Evolutionary conservation across 2,113 vertebrate genomes (phyloP), one percentile per base, ranked within the genome.

Genomic region (Trachemys scripta): DNA sequence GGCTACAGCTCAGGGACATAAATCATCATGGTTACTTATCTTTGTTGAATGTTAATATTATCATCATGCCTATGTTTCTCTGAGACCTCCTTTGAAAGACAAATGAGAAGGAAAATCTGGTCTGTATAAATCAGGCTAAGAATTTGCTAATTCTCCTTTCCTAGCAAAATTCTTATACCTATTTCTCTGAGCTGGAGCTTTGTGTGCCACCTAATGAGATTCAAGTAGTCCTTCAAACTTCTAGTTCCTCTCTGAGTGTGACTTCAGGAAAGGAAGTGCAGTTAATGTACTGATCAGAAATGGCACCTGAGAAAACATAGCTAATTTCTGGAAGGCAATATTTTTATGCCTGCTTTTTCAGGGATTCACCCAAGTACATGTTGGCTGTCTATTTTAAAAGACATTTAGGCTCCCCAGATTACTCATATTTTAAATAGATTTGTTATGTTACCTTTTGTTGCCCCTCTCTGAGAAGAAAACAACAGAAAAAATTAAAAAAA

Each of bases 61-160:
- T 53, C 93, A 94, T 93, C 82, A 93, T 90, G 88, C 83, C 97
- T 97, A 96, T 0, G 0, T 35, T 82, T 84, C 78, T 88, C 78
- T 83, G 92, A 94, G 92, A 94, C 79, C 94, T 91, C 87, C 89
- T 95, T 93, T 0, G 1, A 94, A 97, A 95, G 79, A 80, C 84
- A 90, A 93, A 87, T 72, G 93, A 89, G 92, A 94, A 80, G 22
- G 31, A 88, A 88, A 92, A 84, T 42, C 88, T 85, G 62, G 76
- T 75, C 69, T 81, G 72, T 84, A 96, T 91, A 97, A 97, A 96
- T 96, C 49, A 93, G 56, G 62, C 69, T 57, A 94, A 94, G 81
- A 95, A 90, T 59, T 93, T 82, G 91, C 57, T 89, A 84, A 92
- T 92, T 95, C 92, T 89, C 56, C 50, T 89, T 91, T 92, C 87